These are phyloP conservation scores for Laothoe populi DNA, from an alignment of 2,888 invertebrate species.

Conservation along the genomic window DNA sequence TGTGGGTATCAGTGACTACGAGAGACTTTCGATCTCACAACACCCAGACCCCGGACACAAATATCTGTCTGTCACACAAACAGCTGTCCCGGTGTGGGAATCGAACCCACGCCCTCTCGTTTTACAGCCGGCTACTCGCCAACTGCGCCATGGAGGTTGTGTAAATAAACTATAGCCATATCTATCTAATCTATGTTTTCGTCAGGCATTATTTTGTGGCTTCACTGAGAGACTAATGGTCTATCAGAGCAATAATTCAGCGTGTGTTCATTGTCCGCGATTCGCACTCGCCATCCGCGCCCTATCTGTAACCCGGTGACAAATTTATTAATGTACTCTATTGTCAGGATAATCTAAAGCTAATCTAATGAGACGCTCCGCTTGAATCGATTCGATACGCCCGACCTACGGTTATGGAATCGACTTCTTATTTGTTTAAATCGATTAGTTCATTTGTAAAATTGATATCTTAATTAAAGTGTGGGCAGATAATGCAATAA, in stretches of 20 bases:
- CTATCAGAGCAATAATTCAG: conserved; percentile 76
- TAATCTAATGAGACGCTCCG: conserved; percentile 67
- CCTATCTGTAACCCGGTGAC: conserved; percentile 78
- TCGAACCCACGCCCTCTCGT: no score
- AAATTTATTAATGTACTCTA: conserved; percentile 81
- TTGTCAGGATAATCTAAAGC: conserved; percentile 68
- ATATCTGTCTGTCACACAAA: no score
- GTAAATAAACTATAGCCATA: neutral
- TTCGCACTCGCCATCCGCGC: conserved; percentile 56
- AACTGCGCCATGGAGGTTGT: no score
- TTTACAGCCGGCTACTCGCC: no score
- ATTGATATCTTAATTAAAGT: neutral
- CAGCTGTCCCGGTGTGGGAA: no score
- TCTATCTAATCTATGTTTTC: conserved; percentile 45
- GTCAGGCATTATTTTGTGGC: conserved; percentile 72
- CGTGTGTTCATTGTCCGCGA: conserved; percentile 76
- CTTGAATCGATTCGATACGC: conserved; percentile 28
- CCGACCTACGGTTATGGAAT: neutral
- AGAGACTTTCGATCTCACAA: no score
- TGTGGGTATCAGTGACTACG: no score
- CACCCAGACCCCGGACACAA: no score
- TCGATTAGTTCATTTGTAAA: neutral
- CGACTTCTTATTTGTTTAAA: neutral
- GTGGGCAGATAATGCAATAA: neutral
- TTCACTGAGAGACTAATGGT: conserved; percentile 76